Conservation (phyloP, 2,888 invertebrate species). For the Gandaritis pyraliata region DNA sequence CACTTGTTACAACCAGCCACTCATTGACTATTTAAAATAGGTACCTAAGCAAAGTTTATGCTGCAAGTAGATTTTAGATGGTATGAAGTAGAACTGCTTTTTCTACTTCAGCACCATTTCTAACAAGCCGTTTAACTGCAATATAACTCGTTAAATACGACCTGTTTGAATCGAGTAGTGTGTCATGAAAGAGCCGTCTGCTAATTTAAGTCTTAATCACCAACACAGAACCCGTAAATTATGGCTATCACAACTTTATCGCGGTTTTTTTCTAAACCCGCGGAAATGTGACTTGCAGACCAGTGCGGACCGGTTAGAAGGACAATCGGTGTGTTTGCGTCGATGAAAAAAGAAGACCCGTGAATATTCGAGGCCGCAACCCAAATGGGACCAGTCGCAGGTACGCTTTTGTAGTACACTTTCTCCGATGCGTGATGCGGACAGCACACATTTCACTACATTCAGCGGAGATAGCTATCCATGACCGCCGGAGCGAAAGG, state of each 20-base stretch:
- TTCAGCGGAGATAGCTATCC: conserved; percentile 44
- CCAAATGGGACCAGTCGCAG: conserved; percentile 79
- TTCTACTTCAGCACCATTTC: conserved; percentile 23
- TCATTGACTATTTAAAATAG: conserved; percentile 5
- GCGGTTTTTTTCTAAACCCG: conserved; percentile 44
- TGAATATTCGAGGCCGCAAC: conserved; percentile 79
- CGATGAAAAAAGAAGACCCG: conserved; percentile 64
- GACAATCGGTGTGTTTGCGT: conserved; percentile 47
- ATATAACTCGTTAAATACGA: conserved; percentile 19
- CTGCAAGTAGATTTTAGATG: neutral
- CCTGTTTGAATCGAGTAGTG: conserved; percentile 25
- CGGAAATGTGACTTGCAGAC: conserved; percentile 43
- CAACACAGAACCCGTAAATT: conserved; percentile 34
- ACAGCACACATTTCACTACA: conserved; percentile 70
- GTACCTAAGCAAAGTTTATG: neutral
- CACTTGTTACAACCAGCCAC: too few species aligned
- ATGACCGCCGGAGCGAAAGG: conserved; percentile 31
- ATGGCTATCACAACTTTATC: conserved; percentile 41
- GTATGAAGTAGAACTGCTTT: conserved; percentile 23
- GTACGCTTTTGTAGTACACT: conserved; percentile 79
- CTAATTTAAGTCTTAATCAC: conserved; percentile 37
- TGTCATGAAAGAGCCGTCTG: conserved; percentile 22
- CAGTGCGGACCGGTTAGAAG: conserved; percentile 56
- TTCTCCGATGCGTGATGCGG: conserved; percentile 79
- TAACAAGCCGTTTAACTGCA: conserved; percentile 24